Base-by-base conservation (phyloP, 2,888 invertebrate species). In the Archaeoteleia sp. region DNA sequence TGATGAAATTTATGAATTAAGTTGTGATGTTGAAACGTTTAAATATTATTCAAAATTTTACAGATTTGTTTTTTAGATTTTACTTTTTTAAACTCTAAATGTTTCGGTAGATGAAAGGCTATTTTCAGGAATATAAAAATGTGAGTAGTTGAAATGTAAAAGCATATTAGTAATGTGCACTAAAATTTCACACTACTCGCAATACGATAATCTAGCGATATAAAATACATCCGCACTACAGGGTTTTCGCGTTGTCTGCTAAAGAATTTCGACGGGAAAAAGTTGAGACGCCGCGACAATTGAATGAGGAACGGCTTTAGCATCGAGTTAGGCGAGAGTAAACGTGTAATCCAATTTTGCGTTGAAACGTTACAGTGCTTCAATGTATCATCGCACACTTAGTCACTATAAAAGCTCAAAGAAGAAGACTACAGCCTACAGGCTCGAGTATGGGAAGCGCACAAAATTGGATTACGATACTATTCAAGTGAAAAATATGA, bases 341-440 rank as follows among this genome's bases (percentile, higher is more conserved):
- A 54, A 45, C 29, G 39, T 53, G 63, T 69, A 69, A 69, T 69
- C 49, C 63, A 60, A 58, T 69, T 62, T 65, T 61, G 32, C 49
- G 51, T 32, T 51, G 49, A 13, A 20, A 60, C 23, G 55, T 63
- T 39, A 45, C 51, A 32, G 58, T 63, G 60, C 54, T 63, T 60
- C 37, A 55, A 63, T 60, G 58, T 62, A 63, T 60, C 51, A 45
- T 48, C 37, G 63, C 39, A 42, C 51, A 61, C 49, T 69, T 65
- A 69, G 65, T 69, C 69, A 69, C 65, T 69, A 61, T 29, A n/a
- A 29, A 65, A 69, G 69, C 69, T 69, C 69, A 69, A 69, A 54
- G 46, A 63, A 29, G 60, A 69, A 69, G 69, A 65, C 55, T 63
- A 55, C 25, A 43, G 60, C 48, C 63, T 46, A 51, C 60, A 68